A percentile compares a stretch with the other conserved stretches of the same genome.
Evolutionary conservation across 2,797 vertebrate species (phyloP).

Genomic region (Triplophysa bombifrons): DNA sequence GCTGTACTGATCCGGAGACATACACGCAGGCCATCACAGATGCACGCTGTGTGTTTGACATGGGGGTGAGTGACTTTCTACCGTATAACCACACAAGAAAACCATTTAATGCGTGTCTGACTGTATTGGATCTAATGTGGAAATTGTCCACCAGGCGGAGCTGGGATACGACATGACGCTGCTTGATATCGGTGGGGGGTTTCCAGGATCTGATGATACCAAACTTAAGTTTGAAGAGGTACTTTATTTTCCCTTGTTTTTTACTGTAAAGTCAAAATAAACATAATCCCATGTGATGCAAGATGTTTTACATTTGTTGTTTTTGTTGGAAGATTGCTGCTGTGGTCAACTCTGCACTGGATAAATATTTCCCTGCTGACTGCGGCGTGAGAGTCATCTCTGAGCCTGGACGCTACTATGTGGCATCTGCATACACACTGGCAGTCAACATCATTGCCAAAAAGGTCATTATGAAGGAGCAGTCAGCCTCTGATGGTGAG

Average conservation of each 20-base stretch:
- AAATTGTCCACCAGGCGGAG: slow-evolving; percentile 76
- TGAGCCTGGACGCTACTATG: slow-evolving; percentile 94
- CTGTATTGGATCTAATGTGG: slow-evolving; percentile 1
- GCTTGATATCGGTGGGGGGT: slow-evolving; percentile 95
- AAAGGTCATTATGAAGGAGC: slow-evolving; percentile 90
- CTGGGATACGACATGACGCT: slow-evolving; percentile 91
- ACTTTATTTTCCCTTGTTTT: slow-evolving; percentile 18
- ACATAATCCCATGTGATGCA: background rate
- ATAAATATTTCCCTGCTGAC: slow-evolving; percentile 92
- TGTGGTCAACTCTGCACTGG: slow-evolving; percentile 90
- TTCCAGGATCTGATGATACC: slow-evolving; percentile 91
- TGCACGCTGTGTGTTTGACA: slow-evolving; percentile 93
- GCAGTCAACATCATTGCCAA: slow-evolving; percentile 97
- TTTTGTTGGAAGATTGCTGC: slow-evolving; percentile 80
- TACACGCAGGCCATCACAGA: slow-evolving; percentile 91
- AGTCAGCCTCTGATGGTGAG: slow-evolving; percentile 81
- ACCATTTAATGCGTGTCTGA: background rate
- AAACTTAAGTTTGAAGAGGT: slow-evolving; percentile 99
- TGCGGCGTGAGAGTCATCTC: slow-evolving; percentile 85
- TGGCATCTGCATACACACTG: slow-evolving; percentile 92
- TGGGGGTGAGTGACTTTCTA: slow-evolving; percentile 84
- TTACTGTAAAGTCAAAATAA: background rate
- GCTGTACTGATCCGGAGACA: slow-evolving; percentile 90
- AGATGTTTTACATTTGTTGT: background rate
- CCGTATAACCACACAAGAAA: background rate